Conservation (phyloP, 1,140 invertebrate genomes). For the Grapholita molesta region DNA sequence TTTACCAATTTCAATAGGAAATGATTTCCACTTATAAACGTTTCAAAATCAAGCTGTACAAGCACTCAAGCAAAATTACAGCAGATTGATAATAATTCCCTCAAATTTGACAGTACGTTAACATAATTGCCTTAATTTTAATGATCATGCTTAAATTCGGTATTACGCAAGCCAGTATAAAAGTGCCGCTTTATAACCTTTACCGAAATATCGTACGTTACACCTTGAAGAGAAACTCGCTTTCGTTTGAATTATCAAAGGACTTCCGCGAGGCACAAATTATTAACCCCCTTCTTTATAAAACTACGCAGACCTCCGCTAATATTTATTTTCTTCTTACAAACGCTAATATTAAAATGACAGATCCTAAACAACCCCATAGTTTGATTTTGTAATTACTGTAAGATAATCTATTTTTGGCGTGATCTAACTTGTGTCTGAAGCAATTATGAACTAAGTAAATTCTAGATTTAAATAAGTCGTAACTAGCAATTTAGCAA, state of each 20-base stretch:
- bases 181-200: slow-evolving; percentile 14
- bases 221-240: background rate
- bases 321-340: too few relatives aligned
- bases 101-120: slow-evolving; percentile 4
- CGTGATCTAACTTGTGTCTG: background rate
- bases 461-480: background rate
- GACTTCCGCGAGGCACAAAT: background rate
- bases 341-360: too few relatives aligned
- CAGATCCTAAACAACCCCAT: too few relatives aligned
- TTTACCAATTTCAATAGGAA: background rate
- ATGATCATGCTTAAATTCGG: background rate
- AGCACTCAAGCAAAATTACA: slow-evolving; percentile 2
- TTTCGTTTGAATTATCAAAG: background rate
- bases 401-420: background rate
- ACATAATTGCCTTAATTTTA: slow-evolving; percentile 1
- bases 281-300: too few relatives aligned
- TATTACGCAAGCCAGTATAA: slow-evolving; percentile 1
- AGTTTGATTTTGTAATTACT: too few relatives aligned
- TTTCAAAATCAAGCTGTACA: background rate
- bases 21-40: background rate
- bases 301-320: too few relatives aligned
- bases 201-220: slow-evolving; percentile 10
- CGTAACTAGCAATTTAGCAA: background rate
- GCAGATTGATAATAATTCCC: slow-evolving; percentile 5
- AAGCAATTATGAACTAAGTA: too few relatives aligned